A percentile compares a stretch with the other conserved stretches of the same genome.
Conservation (phyloP, 1,140 invertebrate species). For the Sarcophaga bullata region DNA sequence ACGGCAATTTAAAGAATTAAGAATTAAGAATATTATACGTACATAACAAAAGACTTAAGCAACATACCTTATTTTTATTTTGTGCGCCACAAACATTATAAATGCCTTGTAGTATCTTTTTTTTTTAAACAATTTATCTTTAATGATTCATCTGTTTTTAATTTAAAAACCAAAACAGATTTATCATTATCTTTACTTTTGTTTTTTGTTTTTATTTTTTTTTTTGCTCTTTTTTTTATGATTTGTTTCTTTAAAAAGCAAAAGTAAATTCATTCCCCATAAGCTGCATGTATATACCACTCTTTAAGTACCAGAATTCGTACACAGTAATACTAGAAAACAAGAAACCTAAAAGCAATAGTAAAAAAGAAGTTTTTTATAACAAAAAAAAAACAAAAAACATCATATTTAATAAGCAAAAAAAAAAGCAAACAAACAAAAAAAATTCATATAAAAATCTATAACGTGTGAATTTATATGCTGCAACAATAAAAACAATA, state of each 20-base stretch:
- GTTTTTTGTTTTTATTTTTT: not conserved
- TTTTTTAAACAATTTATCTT: not conserved
- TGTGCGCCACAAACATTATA: not conserved
- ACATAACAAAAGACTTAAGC: constrained; percentile 8
- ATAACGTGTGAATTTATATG: constrained; percentile 32
- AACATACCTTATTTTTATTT: not conserved
- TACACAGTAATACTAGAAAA: too few species aligned
- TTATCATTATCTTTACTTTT: not conserved
- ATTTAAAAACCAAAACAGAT: not conserved
- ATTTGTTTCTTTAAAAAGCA: not conserved
- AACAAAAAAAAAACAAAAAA: constrained; percentile 14
- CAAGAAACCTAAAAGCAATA: not conserved
- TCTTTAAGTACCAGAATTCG: not conserved
- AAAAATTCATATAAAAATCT: constrained; percentile 20
- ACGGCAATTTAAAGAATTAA: not conserved
- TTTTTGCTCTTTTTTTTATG: too few species aligned
- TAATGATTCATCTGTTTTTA: not conserved
- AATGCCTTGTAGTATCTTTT: not conserved
- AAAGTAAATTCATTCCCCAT: not conserved
- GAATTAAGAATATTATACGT: not conserved
- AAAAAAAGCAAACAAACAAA: constrained; percentile 18
- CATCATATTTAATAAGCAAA: not conserved
- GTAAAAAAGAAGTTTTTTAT: not conserved
- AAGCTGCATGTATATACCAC: not conserved
- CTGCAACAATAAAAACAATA: not conserved